Evolutionary conservation across 2,797 vertebrate species (phyloP).

Genomic region (Phylloscopus collybita): DNA sequence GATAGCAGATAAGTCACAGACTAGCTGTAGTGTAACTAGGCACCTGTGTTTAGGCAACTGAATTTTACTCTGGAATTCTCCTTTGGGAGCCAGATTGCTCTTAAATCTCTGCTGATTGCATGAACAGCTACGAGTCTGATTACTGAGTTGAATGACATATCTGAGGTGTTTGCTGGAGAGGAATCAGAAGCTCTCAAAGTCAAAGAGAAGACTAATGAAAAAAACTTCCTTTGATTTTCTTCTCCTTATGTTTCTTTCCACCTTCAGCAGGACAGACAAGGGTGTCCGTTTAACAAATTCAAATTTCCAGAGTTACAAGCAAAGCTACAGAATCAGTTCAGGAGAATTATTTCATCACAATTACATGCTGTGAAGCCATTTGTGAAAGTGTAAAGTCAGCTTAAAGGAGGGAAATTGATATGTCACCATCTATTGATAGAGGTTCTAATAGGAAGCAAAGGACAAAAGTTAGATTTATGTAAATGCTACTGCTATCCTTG

Average conservation of each 20-base stretch:
- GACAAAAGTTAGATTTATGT: conserved; percentile 48
- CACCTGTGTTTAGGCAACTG: neutral
- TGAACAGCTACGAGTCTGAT: neutral
- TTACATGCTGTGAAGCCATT: conserved; percentile 74
- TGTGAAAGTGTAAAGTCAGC: conserved; percentile 74
- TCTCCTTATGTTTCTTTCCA: neutral
- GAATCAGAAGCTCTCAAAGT: neutral
- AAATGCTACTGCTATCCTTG: neutral
- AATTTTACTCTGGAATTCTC: neutral
- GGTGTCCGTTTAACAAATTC: conserved; percentile 33
- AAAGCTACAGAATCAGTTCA: conserved; percentile 9
- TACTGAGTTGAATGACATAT: neutral
- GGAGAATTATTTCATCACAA: conserved; percentile 46
- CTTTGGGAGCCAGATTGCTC: neutral
- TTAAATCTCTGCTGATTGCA: neutral
- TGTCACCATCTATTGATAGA: conserved; percentile 59
- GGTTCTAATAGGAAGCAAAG: conserved; percentile 30
- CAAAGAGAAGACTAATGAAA: neutral
- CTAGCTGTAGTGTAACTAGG: neutral
- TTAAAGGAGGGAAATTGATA: conserved; percentile 71
- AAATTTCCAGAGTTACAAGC: neutral
- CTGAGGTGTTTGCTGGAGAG: neutral
- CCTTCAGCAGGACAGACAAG: neutral
- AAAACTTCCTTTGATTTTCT: neutral
- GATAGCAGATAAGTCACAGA: neutral